These are phyloP conservation scores for Ictidomys tridecemlineatus DNA, from an alignment of 2,113 vertebrate genomes.

Conservation along the genomic window DNA sequence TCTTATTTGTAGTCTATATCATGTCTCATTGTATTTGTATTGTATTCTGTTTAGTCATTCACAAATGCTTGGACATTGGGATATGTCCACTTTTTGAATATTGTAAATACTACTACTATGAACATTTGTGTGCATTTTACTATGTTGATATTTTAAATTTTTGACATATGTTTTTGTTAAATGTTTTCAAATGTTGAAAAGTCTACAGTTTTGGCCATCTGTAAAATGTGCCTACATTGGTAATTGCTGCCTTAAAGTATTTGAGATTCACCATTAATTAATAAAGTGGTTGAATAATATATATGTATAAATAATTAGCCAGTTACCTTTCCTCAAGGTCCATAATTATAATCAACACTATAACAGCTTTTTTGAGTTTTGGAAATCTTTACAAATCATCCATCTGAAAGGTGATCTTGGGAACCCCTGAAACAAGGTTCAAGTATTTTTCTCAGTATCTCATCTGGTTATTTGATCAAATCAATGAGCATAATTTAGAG, in stretches of 20 bases:
- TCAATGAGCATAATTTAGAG: background rate
- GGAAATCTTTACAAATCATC: background rate
- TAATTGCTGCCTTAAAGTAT: background rate
- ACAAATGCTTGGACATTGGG: background rate
- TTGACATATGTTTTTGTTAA: background rate
- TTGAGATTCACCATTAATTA: background rate
- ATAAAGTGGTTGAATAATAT: background rate
- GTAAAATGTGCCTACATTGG: background rate
- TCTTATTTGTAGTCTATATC: background rate
- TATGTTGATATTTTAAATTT: background rate
- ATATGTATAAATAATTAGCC: background rate
- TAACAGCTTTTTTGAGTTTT: background rate
- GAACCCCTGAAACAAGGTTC: background rate
- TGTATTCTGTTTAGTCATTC: background rate
- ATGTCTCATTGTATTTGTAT: background rate
- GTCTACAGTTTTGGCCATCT: background rate
- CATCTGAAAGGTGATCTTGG: background rate
- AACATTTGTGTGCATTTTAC: background rate
- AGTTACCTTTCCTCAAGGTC: background rate
- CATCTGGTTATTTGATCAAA: background rate
- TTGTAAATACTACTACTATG: background rate
- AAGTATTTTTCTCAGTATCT: background rate
- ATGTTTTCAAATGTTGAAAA: constrained; percentile 13
- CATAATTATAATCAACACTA: background rate
- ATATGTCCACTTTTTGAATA: background rate